A percentile compares a stretch with the other conserved stretches of the same genome.
These are phyloP conservation scores for Eulemur rubriventer DNA, from an alignment of 2,797 vertebrate species.

Conservation along the genomic window DNA sequence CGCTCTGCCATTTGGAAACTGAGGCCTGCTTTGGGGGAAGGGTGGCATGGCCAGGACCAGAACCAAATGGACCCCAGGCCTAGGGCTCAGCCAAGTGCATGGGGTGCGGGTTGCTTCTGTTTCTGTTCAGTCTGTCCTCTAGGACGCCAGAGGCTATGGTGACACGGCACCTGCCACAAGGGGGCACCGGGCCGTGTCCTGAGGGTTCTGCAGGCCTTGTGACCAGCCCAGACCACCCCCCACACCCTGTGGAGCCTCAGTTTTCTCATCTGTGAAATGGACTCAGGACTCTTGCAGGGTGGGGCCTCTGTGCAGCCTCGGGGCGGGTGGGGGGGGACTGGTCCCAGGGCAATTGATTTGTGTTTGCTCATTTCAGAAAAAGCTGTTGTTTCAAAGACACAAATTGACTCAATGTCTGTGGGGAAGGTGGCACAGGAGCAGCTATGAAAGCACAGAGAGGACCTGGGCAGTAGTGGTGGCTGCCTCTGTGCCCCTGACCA, in stretches of 20 bases:
- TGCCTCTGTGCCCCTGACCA: rapidly evolving
- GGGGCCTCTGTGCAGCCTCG: too few species aligned
- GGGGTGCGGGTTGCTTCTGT: rapidly evolving
- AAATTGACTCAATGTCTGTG: background rate
- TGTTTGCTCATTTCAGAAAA: background rate
- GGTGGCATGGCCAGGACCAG: too few species aligned
- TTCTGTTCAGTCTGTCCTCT: too few species aligned
- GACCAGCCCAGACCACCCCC: background rate
- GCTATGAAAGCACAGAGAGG: background rate
- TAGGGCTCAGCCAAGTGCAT: background rate
- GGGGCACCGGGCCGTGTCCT: background rate
- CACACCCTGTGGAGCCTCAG: rapidly evolving
- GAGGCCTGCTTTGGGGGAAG: background rate
- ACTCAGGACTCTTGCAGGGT: rapidly evolving
- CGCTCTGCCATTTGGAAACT: background rate
- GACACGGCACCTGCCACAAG: background rate
- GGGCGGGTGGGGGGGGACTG: background rate
- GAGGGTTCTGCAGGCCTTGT: rapidly evolving
- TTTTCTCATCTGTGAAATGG: background rate
- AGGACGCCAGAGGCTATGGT: rapidly evolving
- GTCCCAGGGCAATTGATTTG: background rate
- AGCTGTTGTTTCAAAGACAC: background rate
- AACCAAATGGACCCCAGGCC: background rate
- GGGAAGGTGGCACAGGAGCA: background rate
- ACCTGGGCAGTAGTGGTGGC: rapidly evolving